Evolutionary conservation across 2,113 vertebrate genomes (phyloP).

Genomic region (Polypterus senegalus): DNA sequence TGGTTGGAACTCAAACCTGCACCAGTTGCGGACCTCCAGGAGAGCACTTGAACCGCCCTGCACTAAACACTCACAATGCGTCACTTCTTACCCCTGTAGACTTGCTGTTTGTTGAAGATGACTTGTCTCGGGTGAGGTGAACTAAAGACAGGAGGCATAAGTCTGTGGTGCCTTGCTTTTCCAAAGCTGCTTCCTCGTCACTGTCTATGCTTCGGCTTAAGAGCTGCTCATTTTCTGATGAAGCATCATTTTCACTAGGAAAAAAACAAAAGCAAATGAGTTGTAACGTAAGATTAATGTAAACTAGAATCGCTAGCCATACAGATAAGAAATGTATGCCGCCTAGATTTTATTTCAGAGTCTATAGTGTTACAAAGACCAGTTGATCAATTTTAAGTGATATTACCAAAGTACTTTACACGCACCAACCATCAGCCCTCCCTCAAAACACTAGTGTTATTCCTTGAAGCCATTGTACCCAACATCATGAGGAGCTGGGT

Average conservation of each 20-base stretch:
- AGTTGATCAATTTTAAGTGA: no score
- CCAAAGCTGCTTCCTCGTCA: constrained; percentile 79
- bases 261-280: constrained; percentile 12
- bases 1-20: neutral
- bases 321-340: no score
- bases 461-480: no score
- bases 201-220: constrained; percentile 91
- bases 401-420: no score
- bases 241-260: constrained; percentile 86
- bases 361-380: no score
- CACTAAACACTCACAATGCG: no score
- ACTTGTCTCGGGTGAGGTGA: constrained; percentile 69
- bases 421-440: no score
- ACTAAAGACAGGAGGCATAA: constrained; percentile 83
- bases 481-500: no score
- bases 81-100: constrained; percentile 66
- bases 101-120: constrained; percentile 58
- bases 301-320: no score
- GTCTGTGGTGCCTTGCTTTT: constrained; percentile 76
- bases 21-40: neutral
- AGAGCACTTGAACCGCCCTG: neutral
- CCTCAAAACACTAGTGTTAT: no score
- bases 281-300: no score
- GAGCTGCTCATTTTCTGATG: constrained; percentile 92
- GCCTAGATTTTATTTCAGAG: no score